Base-by-base conservation (phyloP, 2,888 invertebrate species). In the Drosophila atroscutellata region DNA sequence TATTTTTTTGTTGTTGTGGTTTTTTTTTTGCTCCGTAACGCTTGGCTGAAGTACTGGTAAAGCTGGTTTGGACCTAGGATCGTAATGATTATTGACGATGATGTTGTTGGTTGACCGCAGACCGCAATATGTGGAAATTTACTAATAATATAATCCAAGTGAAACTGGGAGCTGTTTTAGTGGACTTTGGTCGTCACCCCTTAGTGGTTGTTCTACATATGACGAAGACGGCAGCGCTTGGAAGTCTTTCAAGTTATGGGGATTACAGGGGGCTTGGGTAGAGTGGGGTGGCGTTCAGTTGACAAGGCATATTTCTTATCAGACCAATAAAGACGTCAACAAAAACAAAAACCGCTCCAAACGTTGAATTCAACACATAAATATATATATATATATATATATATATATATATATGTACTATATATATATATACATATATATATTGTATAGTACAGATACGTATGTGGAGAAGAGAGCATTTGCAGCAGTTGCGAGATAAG, bases 271-370 rank as follows among this genome's bases (percentile, higher is more conserved):
- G 4, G 3, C 9, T 18, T 30, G 36, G 3, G 20, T 18, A 24
- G 8, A 30, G 26, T 6, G 34, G n/a, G 36, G 13, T 3, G 1
- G 24, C 42, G 42, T 42, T 56, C 72, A 56, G 66, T 75, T 72
- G 71, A 56, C 75, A 75, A 75, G 72, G 75, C 36, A 67, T 51
- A 62, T 45, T 63, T 63, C 75, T 74, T 76, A 77, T 77, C 76
- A 65, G 39, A 34, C 26, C 13, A 49, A 63, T 59, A 59, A 62
- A 67, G 34, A 59, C 72, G 51, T 51, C 56, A 55, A n/a, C 37
- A n/a, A 18, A 70, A 50, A 50, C 36, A 50, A n/a, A 56, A 63
- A 50, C 37, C 45, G 32, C n/a, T 39, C 42, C 32, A 59, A 67
- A 37, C n/a, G 24, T 60, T 18, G 26, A 42, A 47, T 26, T 36